Evolutionary conservation across 1,140 invertebrate species (phyloP).

Genomic region (Dreissena polymorpha): DNA sequence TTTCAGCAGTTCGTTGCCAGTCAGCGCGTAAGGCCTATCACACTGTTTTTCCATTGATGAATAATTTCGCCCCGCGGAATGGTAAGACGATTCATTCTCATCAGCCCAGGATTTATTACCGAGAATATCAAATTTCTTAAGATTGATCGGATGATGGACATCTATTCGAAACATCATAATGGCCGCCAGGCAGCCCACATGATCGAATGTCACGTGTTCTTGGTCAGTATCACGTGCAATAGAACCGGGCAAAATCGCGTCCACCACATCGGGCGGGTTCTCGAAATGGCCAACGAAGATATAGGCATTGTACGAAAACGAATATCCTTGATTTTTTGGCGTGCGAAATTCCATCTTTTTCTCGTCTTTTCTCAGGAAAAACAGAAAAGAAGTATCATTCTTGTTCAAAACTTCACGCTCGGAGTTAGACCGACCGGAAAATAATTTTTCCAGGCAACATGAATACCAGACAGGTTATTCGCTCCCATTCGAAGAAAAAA

Average conservation of each 20-base stretch:
- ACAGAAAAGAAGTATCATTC: no score
- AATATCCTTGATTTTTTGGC: neutral
- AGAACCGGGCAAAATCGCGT: conserved; percentile 5
- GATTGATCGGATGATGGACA: conserved; percentile 42
- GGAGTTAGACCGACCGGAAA: no score
- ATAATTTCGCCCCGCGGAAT: no score
- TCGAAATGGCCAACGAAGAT: conserved; percentile 36
- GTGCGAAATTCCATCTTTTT: no score
- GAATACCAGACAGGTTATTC: no score
- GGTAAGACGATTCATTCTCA: no score
- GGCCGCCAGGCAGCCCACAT: conserved; percentile 39
- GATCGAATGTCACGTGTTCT: neutral
- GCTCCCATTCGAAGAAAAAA: no score
- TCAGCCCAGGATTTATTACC: neutral
- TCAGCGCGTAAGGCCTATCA: neutral
- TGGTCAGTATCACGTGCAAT: conserved; percentile 4
- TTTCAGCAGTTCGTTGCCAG: neutral
- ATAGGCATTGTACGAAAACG: conserved; percentile 37
- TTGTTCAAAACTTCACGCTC: no score
- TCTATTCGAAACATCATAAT: conserved; percentile 52
- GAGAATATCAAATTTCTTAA: conserved; percentile 45
- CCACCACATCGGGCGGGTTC: conserved; percentile 1
- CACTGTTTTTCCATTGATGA: no score
- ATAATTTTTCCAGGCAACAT: no score
- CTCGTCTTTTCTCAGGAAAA: no score